Evolutionary conservation across 30 jellyfish, hydroid and myxozoan genomes (phyloP), one percentile per base, ranked within the genome.

Genomic region (Aurelia aurita complex sp. Pacific): DNA sequence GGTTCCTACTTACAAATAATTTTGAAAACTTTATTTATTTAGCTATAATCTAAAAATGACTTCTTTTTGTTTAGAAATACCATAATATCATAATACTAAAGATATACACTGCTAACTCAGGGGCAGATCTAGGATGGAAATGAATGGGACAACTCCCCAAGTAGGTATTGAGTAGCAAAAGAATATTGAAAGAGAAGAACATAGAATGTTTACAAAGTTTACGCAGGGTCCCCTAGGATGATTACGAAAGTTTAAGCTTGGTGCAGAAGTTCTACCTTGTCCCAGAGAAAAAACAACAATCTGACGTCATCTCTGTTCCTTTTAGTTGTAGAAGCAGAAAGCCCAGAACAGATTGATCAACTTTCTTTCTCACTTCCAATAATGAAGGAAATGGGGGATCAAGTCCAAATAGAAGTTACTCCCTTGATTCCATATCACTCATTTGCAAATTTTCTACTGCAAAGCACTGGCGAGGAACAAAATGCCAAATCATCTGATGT

Each of bases 251-350:
- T 38, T 38, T 38, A 5, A 38, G 50, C 50, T 9, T 46, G 13
- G 57, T 46, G 57, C 57, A 46, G 57, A 46, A 46, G 6, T 46
- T 46, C 57, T 5, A 1, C 57, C 57, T 46, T 5, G 8, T 4
- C 1, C 57, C 2, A 4, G 57, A 4, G 57, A 46, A 46, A 43
- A 43, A 2, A 4, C 54, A 43, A 14, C 57, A 46, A 46, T 46
- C 15, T 46, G 57, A 46, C 14, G 0, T 4, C 14, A 9, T 46
- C 50, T 73, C 9, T 33, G 2, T 73, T 73, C 2, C 54, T 64
- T 65, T n/a, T 64, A 86, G 95, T 86, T 74, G 74, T 76, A 53
- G 95, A 86, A 64, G 88, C 78, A 5, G 95, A 86, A 69, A 65
- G 70, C 33, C 80, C 95, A 19, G 95, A 76, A 51, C 15, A 65